These are phyloP conservation scores for Cancer borealis DNA, from an alignment of 2,888 invertebrate genomes.

Conservation along the genomic window DNA sequence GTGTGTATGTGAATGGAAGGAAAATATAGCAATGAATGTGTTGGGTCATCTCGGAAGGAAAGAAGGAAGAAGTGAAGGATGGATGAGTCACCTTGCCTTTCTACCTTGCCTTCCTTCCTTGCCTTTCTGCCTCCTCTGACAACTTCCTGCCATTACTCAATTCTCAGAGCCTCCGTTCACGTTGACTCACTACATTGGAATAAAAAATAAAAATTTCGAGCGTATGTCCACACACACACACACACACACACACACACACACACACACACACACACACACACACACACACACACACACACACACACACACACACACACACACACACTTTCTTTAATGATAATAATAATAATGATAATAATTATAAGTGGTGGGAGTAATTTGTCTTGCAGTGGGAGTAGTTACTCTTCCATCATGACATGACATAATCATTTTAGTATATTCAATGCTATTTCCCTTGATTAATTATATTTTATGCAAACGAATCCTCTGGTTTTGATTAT, in stretches of 20 bases:
- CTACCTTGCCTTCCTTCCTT: not conserved
- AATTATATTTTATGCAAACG: too few species aligned
- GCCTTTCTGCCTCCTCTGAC: not conserved
- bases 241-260: not conserved
- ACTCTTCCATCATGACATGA: too few species aligned
- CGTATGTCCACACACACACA: too few species aligned
- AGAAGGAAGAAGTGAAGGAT: not conserved
- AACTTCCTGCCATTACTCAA: not conserved
- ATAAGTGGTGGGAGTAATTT: too few species aligned
- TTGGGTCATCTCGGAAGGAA: not conserved
- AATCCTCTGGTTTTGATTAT: too few species aligned
- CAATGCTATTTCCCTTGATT: too few species aligned
- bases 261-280: not conserved
- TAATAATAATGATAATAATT: too few species aligned
- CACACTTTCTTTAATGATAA: not conserved
- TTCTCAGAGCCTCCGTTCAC: not conserved
- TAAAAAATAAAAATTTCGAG: not conserved
- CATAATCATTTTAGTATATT: too few species aligned
- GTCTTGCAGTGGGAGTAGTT: too few species aligned
- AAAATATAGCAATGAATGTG: not conserved
- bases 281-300: not conserved
- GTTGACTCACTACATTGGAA: not conserved
- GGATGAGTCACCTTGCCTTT: not conserved
- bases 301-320: not conserved
- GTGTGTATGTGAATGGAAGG: not conserved